phyloP scores from a whole-genome alignment of 2,888 invertebrate species.

The Leuctra nigra region DNA sequence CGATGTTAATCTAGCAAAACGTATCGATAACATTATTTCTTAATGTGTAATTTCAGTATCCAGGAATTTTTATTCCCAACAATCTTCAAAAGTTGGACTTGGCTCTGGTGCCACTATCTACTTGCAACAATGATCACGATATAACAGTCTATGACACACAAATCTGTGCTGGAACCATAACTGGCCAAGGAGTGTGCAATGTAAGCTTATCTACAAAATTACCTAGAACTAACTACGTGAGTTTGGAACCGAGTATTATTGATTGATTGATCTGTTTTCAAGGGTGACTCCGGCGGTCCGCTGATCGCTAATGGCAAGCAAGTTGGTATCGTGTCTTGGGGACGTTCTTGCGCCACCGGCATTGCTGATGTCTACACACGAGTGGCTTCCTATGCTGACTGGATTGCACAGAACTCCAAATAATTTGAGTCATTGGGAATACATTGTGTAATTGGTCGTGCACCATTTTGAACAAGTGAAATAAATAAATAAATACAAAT shows the following conservation, averaged over 20 bases:
- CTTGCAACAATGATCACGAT: constrained; percentile 21
- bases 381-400: constrained; percentile 38
- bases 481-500: too few relatives aligned
- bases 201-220: constrained; percentile 17
- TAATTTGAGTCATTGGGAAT: too few relatives aligned
- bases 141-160: constrained; percentile 18
- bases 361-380: constrained; percentile 42
- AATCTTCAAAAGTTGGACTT: constrained; percentile 23
- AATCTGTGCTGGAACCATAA: constrained; percentile 25
- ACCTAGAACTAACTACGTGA: too few relatives aligned
- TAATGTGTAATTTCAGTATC: constrained; percentile 25
- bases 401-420: constrained; percentile 36
- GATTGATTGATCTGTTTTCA: too few relatives aligned
- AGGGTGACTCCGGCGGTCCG: constrained; percentile 28
- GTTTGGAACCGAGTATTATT: too few relatives aligned
- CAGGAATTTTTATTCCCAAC: constrained; percentile 23
- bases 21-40: too few relatives aligned
- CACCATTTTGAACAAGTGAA: too few relatives aligned
- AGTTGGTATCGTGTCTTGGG: constrained; percentile 44
- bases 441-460: too few relatives aligned
- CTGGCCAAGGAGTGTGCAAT: constrained; percentile 24
- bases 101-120: constrained; percentile 17
- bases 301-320: constrained; percentile 36
- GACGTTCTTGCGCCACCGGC: constrained; percentile 42
- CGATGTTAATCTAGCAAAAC: too few relatives aligned